Percentiles rank a stretch among this genome's conserved stretches.
phyloP scores from a whole-genome alignment of 2,113 vertebrate species.

The Peromyscus leucopus region DNA sequence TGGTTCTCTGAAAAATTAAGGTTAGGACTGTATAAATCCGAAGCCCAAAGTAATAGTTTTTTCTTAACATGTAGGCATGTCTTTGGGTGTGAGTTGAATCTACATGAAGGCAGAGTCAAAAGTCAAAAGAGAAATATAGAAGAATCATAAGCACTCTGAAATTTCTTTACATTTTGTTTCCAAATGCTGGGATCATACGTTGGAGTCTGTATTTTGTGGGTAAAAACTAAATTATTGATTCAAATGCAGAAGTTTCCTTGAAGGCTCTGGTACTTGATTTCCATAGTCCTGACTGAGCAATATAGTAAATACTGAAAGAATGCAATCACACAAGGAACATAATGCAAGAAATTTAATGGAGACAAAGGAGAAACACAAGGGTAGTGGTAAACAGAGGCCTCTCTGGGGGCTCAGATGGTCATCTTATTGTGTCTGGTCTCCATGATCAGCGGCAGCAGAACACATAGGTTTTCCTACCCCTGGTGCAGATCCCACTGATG shows the following conservation, averaged over 20 bases:
- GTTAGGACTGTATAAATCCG: rapidly evolving
- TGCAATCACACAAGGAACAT: not conserved
- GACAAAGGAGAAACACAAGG: too few relatives aligned
- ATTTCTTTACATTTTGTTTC: not conserved
- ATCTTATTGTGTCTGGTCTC: not conserved
- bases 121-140: not conserved
- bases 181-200: not conserved
- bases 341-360: not conserved
- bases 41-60: not conserved
- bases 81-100: not conserved
- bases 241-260: not conserved
- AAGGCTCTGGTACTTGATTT: too few relatives aligned
- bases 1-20: not conserved
- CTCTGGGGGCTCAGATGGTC: too few relatives aligned
- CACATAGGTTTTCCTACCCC: rapidly evolving
- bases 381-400: not conserved
- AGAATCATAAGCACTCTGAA: rapidly evolving
- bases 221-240: not conserved
- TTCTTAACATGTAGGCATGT: not conserved
- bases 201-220: not conserved
- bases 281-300: not conserved
- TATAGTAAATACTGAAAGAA: not conserved
- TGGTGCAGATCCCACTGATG: not conserved
- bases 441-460: too few relatives aligned
- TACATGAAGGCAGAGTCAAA: too few relatives aligned